Conservation (phyloP, 2,888 invertebrate species). For the Trachelus tabidus region DNA sequence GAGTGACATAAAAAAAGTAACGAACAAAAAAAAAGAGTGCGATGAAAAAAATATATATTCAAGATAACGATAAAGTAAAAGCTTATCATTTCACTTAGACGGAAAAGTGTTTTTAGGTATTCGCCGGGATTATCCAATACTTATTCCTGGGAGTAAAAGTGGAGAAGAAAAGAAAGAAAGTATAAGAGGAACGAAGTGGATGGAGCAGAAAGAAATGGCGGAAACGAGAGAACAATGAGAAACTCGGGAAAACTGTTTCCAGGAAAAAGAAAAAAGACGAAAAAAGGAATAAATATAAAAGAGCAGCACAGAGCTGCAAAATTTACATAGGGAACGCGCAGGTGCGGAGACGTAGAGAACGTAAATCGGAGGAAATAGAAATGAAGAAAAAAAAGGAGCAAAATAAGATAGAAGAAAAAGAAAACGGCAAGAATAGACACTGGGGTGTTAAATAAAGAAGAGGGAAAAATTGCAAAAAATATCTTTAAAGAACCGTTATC, state of each 20-base stretch:
- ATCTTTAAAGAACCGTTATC: slow-evolving; percentile 41
- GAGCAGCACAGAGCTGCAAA: neutral
- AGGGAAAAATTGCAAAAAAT: slow-evolving; percentile 16
- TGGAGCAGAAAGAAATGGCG: slow-evolving; percentile 6
- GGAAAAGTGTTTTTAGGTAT: no score
- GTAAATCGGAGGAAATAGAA: slow-evolving; percentile 35
- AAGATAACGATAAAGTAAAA: no score
- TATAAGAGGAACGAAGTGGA: neutral
- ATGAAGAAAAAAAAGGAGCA: slow-evolving; percentile 1
- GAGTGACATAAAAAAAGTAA: no score
- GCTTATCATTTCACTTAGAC: no score
- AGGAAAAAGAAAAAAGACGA: slow-evolving; percentile 17
- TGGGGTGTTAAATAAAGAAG: neutral
- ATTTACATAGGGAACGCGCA: slow-evolving; percentile 23
- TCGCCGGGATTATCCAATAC: no score
- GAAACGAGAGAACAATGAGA: slow-evolving; percentile 1
- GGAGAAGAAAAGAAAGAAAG: no score
- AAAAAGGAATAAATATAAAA: slow-evolving; percentile 20
- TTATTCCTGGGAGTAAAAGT: no score
- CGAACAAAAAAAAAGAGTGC: no score
- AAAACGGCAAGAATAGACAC: slow-evolving; percentile 9
- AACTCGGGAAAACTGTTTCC: neutral
- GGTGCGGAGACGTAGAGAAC: slow-evolving; percentile 23
- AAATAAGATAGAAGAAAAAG: slow-evolving; percentile 7
- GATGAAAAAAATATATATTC: no score